These are phyloP conservation scores for Drosophila atroscutellata DNA, from an alignment of 2,888 invertebrate genomes.

Conservation along the genomic window DNA sequence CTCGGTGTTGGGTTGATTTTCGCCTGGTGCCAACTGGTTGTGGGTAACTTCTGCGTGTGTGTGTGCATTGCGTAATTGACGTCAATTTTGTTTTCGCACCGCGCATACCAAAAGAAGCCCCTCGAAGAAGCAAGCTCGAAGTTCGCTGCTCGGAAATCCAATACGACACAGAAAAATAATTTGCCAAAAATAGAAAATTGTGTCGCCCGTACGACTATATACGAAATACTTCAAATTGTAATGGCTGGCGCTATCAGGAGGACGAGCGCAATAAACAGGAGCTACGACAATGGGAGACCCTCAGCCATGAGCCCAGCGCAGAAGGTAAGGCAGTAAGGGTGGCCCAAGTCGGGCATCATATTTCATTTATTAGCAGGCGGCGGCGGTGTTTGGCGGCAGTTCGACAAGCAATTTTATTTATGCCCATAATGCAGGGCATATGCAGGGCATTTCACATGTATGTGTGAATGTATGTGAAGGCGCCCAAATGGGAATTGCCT, in stretches of 20 bases:
- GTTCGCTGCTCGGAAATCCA: conserved; percentile 61
- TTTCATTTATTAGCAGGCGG: conserved; percentile 80
- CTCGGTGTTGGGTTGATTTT: conserved; percentile 23
- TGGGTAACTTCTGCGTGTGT: not conserved
- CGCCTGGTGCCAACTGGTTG: conserved; percentile 66
- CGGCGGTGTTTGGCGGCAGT: conserved; percentile 37
- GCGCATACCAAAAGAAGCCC: conserved; percentile 75
- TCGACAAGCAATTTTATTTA: conserved; percentile 74
- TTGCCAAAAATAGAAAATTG: conserved; percentile 81
- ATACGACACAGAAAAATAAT: conserved; percentile 77
- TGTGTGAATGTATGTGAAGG: conserved; percentile 9
- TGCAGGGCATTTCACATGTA: conserved; percentile 61
- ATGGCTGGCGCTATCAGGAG: conserved; percentile 55
- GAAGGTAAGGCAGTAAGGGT: conserved; percentile 34
- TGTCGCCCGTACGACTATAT: conserved; percentile 57
- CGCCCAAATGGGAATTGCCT: conserved; percentile 43
- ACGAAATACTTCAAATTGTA: conserved; percentile 69
- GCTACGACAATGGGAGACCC: conserved; percentile 67
- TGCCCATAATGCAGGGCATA: conserved; percentile 83
- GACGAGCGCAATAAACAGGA: conserved; percentile 73
- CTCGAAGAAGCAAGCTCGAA: conserved; percentile 8
- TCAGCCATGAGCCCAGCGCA: not conserved
- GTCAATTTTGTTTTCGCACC: conserved; percentile 86
- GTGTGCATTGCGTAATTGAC: conserved; percentile 85
- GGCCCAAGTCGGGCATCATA: conserved; percentile 71